Percentiles rank a stretch among this genome's conserved stretches.
These are phyloP conservation scores for Xenops minutus DNA, from an alignment of 2,797 vertebrate genomes.

Conservation along the genomic window DNA sequence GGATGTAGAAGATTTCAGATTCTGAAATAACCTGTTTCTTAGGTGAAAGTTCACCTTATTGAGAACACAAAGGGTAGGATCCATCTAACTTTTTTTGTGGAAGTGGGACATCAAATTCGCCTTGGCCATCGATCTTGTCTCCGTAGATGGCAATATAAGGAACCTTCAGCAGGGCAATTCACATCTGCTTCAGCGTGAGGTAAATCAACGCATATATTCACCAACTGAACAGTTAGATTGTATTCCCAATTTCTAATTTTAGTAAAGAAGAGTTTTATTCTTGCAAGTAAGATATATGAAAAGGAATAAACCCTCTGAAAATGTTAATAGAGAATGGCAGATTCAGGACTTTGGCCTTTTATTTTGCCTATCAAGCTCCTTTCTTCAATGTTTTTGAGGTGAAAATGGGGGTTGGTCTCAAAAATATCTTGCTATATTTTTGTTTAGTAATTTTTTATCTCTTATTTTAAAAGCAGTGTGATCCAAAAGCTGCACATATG, in stretches of 20 bases:
- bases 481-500: rapidly evolving
- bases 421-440: neutral
- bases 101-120: neutral
- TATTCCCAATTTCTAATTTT: neutral
- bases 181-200: neutral
- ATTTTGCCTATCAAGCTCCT: neutral
- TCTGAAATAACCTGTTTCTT: neutral
- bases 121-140: neutral
- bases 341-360: neutral
- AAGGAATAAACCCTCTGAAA: rapidly evolving
- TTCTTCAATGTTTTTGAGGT: neutral
- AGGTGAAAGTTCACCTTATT: neutral
- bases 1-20: neutral
- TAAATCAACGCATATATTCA: neutral
- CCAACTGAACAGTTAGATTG: neutral
- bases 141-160: neutral
- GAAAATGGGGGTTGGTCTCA: neutral
- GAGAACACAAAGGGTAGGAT: neutral
- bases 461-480: neutral
- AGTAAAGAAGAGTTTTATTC: neutral
- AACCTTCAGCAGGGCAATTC: neutral
- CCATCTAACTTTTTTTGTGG: neutral
- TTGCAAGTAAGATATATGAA: neutral
- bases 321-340: neutral
- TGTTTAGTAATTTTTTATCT: neutral